Percentiles rank a stretch among this genome's conserved stretches.
Evolutionary conservation across 2,888 invertebrate genomes (phyloP).

Genomic region (Pantelozetes paolii): DNA sequence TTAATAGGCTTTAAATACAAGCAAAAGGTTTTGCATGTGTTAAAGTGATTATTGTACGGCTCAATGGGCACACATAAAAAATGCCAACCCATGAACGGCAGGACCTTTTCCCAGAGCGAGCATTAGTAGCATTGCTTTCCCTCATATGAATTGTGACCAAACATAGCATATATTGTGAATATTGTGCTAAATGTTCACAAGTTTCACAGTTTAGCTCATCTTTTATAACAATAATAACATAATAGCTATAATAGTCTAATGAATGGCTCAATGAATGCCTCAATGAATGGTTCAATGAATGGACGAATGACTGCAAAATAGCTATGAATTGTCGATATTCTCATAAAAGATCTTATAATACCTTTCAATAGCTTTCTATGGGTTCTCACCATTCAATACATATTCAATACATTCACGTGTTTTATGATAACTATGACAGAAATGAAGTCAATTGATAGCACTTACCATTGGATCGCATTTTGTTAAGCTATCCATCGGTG

Average conservation of each 20-base stretch:
- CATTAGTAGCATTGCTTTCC: slow-evolving; percentile 15
- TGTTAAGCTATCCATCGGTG: background rate
- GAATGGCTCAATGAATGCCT: slow-evolving; percentile 16
- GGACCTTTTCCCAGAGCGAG: slow-evolving; percentile 34
- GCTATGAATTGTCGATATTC: slow-evolving; percentile 12
- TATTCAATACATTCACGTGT: slow-evolving; percentile 14
- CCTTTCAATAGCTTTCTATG: background rate
- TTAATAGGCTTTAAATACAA: slow-evolving; percentile 35
- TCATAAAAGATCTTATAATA: background rate
- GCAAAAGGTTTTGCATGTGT: slow-evolving; percentile 36
- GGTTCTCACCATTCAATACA: background rate
- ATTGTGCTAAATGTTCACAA: slow-evolving; percentile 19
- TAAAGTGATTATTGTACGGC: slow-evolving; percentile 35
- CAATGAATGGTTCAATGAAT: too few relatives aligned
- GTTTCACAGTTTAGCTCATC: slow-evolving; percentile 35
- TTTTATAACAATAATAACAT: slow-evolving; percentile 33
- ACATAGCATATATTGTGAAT: slow-evolving; percentile 22
- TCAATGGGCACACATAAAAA: slow-evolving; percentile 30
- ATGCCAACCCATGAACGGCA: slow-evolving; percentile 33
- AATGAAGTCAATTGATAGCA: slow-evolving; percentile 34
- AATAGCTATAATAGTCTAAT: slow-evolving; percentile 15
- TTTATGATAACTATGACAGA: slow-evolving; percentile 33
- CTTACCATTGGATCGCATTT: slow-evolving; percentile 18
- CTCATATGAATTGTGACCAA: slow-evolving; percentile 21
- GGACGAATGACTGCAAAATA: slow-evolving; percentile 24